Evolutionary conservation across 2,113 vertebrate genomes (phyloP).

Genomic region (Phyllopteryx taeniolatus): DNA sequence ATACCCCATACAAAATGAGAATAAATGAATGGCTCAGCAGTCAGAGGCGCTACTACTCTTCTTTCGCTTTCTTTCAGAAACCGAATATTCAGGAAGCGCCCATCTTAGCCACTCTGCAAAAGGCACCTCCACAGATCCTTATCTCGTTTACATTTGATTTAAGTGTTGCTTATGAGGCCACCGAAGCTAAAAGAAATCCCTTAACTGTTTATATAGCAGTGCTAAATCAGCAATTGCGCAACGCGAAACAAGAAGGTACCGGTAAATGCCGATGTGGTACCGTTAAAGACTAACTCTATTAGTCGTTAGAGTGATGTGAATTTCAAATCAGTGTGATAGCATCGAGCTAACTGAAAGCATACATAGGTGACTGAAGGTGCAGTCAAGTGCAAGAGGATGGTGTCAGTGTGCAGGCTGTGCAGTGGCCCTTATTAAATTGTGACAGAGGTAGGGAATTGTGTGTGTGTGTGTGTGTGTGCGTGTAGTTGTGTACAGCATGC

Average conservation of each 20-base stretch:
- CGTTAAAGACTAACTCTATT: not conserved
- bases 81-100: constrained; percentile 54
- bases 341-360: constrained; percentile 22
- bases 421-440: constrained; percentile 53
- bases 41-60: constrained; percentile 18
- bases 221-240: constrained; percentile 55
- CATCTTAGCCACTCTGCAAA: constrained; percentile 43
- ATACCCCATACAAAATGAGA: constrained; percentile 30
- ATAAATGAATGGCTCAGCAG: constrained; percentile 34
- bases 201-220: constrained; percentile 50
- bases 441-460: constrained; percentile 28
- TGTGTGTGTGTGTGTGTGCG: not conserved
- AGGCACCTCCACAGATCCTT: constrained; percentile 55
- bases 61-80: constrained; percentile 18
- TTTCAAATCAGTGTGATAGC: constrained; percentile 12
- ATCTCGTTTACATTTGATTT: constrained; percentile 67
- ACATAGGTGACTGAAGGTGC: constrained; percentile 34
- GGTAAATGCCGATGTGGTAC: constrained; percentile 30
- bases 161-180: constrained; percentile 46
- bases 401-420: constrained; percentile 28
- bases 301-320: constrained; percentile 15
- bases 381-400: constrained; percentile 34
- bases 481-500: not conserved
- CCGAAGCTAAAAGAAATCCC: constrained; percentile 49
- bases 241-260: constrained; percentile 39